Evolutionary conservation across 2,888 invertebrate genomes (phyloP).

Genomic region (Tridacna crocea): DNA sequence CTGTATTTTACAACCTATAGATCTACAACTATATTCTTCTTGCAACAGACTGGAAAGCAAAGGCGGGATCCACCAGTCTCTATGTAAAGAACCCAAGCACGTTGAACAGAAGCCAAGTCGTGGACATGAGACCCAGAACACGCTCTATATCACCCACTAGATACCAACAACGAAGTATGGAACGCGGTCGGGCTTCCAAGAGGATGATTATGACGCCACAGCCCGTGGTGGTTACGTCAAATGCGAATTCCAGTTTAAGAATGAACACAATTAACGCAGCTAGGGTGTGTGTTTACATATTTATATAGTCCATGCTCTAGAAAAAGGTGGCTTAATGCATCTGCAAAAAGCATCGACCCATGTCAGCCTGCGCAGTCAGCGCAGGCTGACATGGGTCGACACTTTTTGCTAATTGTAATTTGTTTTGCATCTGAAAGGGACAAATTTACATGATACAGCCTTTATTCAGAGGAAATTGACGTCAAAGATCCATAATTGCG

Average conservation of each 20-base stretch:
- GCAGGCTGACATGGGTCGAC: no score
- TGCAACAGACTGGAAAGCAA: conserved; percentile 12
- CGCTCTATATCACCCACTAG: conserved; percentile 40
- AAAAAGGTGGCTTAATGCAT: no score
- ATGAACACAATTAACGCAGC: not conserved
- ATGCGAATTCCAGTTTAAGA: not conserved
- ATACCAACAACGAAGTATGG: conserved; percentile 22
- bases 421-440: no score
- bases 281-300: not conserved
- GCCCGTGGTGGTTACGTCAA: not conserved
- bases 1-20: no score
- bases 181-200: conserved; percentile 41
- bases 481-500: no score
- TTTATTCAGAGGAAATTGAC: no score
- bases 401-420: no score
- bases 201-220: conserved; percentile 25
- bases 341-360: no score
- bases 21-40: no score
- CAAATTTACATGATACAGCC: no score
- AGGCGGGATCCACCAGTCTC: not conserved
- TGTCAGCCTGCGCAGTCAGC: no score
- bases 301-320: no score
- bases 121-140: conserved; percentile 8
- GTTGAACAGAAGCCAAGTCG: conserved; percentile 1
- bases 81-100: conserved; percentile 11